Conservation (phyloP, 2,113 vertebrate genomes). For the Redunca redunca region DNA sequence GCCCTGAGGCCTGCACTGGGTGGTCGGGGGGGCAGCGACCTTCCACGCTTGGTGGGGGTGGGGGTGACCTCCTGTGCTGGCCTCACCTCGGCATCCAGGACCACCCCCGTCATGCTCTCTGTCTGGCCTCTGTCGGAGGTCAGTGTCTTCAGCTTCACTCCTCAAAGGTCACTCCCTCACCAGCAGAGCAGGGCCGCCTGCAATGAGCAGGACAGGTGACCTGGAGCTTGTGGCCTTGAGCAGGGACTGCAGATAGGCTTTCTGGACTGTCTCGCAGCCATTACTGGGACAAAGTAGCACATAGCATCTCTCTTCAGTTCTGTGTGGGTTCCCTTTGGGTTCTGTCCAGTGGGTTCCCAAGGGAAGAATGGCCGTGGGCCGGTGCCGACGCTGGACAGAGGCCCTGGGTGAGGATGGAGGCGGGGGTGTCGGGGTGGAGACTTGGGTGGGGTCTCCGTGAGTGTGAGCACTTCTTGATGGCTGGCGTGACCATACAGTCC, state of each 20-base stretch:
- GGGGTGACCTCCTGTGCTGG: neutral
- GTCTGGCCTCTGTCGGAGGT: neutral
- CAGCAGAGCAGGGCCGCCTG: neutral
- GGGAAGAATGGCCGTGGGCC: neutral
- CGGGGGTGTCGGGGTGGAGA: neutral
- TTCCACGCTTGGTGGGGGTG: neutral
- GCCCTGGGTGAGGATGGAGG: neutral
- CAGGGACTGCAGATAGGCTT: too few relatives aligned
- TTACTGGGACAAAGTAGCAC: neutral
- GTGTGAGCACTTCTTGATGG: neutral
- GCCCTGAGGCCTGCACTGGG: neutral
- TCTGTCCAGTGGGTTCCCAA: neutral
- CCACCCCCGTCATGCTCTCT: neutral
- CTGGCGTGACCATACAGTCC: neutral
- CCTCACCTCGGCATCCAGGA: neutral
- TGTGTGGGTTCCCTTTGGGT: neutral
- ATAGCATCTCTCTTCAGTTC: neutral
- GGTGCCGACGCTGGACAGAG: neutral
- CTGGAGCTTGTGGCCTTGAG: neutral
- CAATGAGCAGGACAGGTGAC: neutral
- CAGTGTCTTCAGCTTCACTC: neutral
- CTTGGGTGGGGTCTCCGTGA: neutral
- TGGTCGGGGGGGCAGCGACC: fast-evolving
- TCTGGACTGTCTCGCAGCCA: neutral
- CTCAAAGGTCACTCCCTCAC: neutral